These are phyloP conservation scores for Ascaphus truei DNA, from an alignment of 2,113 vertebrate species.

Conservation along the genomic window DNA sequence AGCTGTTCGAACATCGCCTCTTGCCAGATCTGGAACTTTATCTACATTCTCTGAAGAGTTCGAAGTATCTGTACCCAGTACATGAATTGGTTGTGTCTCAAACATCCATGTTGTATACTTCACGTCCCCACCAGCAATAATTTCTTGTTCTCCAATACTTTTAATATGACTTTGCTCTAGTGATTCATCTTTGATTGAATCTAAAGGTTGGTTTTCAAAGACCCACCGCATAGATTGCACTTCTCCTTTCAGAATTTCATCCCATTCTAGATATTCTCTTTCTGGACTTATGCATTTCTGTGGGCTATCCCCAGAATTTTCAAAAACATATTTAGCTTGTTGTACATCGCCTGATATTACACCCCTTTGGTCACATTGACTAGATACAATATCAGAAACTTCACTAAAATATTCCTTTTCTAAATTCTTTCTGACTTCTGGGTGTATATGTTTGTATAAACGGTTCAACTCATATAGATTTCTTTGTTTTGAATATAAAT, in stretches of 20 bases:
- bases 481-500: slow-evolving; percentile 70
- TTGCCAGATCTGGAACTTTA: slow-evolving; percentile 67
- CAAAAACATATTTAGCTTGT: slow-evolving; percentile 63
- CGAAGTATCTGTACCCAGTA: slow-evolving; percentile 43
- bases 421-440: slow-evolving; percentile 75
- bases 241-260: slow-evolving; percentile 77
- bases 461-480: slow-evolving; percentile 73
- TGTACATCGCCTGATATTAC: slow-evolving; percentile 62
- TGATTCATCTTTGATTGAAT: slow-evolving; percentile 67
- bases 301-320: slow-evolving; percentile 58
- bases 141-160: slow-evolving; percentile 67
- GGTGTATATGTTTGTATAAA: slow-evolving; percentile 78
- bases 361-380: slow-evolving; percentile 47
- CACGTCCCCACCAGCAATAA: slow-evolving; percentile 70
- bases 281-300: slow-evolving; percentile 61
- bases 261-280: slow-evolving; percentile 69
- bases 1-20: slow-evolving; percentile 65
- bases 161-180: slow-evolving; percentile 54
- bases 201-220: slow-evolving; percentile 79
- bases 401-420: slow-evolving; percentile 71
- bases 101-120: slow-evolving; percentile 80
- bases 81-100: slow-evolving; percentile 74
- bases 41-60: slow-evolving; percentile 49
- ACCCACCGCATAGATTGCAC: slow-evolving; percentile 77
- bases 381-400: slow-evolving; percentile 58